Evolutionary conservation across 2,113 vertebrate species (phyloP).

Genomic region (Haliaeetus leucogaster): DNA sequence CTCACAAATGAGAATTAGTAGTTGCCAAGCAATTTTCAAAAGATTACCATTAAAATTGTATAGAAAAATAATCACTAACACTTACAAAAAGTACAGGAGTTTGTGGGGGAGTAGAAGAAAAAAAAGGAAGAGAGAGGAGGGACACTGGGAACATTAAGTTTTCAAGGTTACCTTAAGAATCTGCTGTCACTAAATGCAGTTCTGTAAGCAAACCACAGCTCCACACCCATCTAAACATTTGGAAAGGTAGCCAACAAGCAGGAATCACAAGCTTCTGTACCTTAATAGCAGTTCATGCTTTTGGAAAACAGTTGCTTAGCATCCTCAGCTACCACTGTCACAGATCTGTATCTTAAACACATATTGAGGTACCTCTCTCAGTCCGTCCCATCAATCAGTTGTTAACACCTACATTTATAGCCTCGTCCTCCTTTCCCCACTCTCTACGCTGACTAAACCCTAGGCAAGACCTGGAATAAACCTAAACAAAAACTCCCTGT

Average conservation of each 20-base stretch:
- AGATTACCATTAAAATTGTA: background rate
- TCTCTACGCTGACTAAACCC: background rate
- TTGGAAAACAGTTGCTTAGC: background rate
- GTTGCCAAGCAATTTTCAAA: constrained; percentile 14
- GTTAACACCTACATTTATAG: background rate
- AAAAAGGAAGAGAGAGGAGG: background rate
- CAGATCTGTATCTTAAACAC: background rate
- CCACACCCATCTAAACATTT: background rate
- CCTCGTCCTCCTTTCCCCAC: background rate
- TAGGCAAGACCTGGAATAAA: background rate
- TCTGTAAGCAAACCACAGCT: background rate
- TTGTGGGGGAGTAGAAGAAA: background rate
- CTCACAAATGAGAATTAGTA: background rate
- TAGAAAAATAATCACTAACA: background rate
- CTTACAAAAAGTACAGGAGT: background rate
- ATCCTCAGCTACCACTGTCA: background rate
- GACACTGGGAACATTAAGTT: background rate
- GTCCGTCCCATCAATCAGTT: background rate
- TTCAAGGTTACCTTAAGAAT: background rate
- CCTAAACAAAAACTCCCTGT: background rate
- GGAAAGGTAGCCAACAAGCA: background rate
- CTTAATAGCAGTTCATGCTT: background rate
- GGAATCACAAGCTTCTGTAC: background rate
- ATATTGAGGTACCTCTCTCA: background rate
- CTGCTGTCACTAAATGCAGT: background rate